Evolutionary conservation across 2,888 invertebrate species (phyloP), one percentile per base, ranked within the genome.

Genomic region (Clunio marinus): DNA sequence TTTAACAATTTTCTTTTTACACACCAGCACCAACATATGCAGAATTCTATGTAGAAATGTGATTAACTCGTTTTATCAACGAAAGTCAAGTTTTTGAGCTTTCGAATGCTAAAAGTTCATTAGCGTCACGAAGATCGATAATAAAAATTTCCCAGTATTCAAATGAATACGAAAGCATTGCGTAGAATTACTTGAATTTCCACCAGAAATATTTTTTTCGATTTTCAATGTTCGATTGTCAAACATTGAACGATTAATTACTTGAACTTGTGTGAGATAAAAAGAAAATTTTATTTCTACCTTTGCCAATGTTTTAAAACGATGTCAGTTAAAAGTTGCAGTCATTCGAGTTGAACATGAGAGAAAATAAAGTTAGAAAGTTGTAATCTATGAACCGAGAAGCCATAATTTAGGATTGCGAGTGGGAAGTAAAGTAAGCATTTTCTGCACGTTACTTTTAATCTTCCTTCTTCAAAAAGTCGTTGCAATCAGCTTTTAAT

Each of bases 311-410:
- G n/a, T n/a, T n/a, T n/a, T n/a, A n/a, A 32, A 32, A 8, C 35
- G 35, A 8, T 32, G 35, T 32, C 35, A 32, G 5, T 5, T 8
- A 32, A 32, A 51, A 51, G 20, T 51, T 51, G 17, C n/a, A 7
- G 4, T 13, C 5, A 4, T 20, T 51, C 8, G 22, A 51, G 4
- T 41, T 22, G 51, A 51, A n/a, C n/a, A n/a, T n/a, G n/a, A n/a
- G n/a, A n/a, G n/a, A n/a, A 51, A 51, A 51, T 51, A 51, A 51
- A 51, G 51, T 51, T 22, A 2, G 13, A 5, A 17, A 51, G 51
- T 51, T 51, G 51, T 22, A 51, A 51, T 51, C 51, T 22, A 51
- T 51, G 51, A 51, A 51, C 20, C n/a, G 51, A 22, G n/a, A 51
- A 51, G 51, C 51, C 5, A 51, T 51, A 51, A 51, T 22, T 51